Conservation (phyloP, 2,888 invertebrate genomes). For the Megaustenia siamemsis region DNA sequence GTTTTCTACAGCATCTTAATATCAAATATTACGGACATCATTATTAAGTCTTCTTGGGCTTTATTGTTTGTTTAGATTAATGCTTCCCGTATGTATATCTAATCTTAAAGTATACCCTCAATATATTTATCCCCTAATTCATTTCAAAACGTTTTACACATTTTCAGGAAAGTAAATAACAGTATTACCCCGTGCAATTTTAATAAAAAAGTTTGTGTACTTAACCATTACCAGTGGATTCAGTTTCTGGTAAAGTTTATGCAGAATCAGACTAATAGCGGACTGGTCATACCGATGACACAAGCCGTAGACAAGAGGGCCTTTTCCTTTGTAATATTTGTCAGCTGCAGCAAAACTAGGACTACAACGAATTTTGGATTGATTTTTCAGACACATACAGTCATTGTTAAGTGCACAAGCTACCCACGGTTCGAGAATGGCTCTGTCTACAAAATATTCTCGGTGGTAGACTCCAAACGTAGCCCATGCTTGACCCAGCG, state of each 20-base stretch:
- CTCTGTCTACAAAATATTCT: conserved; percentile 51
- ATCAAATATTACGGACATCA: too few species aligned
- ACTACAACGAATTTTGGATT: neutral
- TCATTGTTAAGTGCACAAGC: conserved; percentile 48
- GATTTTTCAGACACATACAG: conserved; percentile 49
- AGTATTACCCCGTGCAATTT: too few species aligned
- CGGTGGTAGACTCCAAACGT: conserved; percentile 44
- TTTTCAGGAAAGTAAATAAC: too few species aligned
- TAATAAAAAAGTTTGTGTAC: neutral
- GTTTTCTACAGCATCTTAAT: too few species aligned
- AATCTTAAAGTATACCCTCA: too few species aligned
- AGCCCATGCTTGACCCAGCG: conserved; percentile 30
- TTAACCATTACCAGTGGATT: conserved; percentile 20
- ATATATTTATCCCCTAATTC: too few species aligned
- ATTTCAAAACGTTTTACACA: too few species aligned
- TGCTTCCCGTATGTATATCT: too few species aligned
- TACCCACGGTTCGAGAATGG: conserved; percentile 52
- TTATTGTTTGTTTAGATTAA: too few species aligned
- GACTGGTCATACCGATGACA: conserved; percentile 56
- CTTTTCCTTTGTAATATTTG: neutral
- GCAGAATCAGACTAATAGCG: conserved; percentile 46
- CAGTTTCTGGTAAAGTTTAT: conserved; percentile 48
- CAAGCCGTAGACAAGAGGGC: conserved; percentile 43
- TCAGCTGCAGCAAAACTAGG: neutral
- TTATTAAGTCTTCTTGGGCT: too few species aligned